These are phyloP conservation scores for Chlorocebus sabaeus DNA, from an alignment of 2,113 vertebrate genomes.

Conservation along the genomic window DNA sequence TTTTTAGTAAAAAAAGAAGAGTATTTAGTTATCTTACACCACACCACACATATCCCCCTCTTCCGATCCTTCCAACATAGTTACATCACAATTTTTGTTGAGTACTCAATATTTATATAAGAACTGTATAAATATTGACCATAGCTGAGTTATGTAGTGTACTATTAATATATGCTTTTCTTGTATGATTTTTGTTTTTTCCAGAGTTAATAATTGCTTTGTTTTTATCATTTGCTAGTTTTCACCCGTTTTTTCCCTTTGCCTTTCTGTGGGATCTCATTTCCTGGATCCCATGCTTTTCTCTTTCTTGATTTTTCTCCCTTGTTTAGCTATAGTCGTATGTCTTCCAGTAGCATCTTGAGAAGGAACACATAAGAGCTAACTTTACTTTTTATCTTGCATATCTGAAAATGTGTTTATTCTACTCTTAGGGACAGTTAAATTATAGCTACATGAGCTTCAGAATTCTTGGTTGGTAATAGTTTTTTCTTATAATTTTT, in stretches of 20 bases:
- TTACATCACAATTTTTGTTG: neutral
- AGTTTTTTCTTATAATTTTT: neutral
- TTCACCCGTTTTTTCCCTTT: neutral
- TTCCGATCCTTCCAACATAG: neutral
- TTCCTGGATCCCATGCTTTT: neutral
- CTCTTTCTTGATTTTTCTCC: neutral
- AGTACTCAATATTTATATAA: neutral
- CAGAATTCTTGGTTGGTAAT: neutral
- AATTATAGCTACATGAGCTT: neutral
- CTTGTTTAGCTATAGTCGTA: neutral
- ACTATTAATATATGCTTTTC: neutral
- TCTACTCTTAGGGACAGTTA: neutral
- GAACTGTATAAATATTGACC: neutral
- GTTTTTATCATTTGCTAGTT: neutral
- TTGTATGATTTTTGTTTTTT: neutral
- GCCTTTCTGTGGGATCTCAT: neutral
- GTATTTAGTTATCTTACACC: neutral
- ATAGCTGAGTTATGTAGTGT: neutral
- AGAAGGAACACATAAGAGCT: neutral
- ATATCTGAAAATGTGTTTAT: neutral
- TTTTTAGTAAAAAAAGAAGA: neutral
- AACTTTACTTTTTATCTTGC: neutral
- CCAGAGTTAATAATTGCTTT: neutral
- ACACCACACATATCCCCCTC: neutral
- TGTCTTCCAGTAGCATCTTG: neutral